phyloP scores from a whole-genome alignment of 2,797 vertebrate genomes.

The Gallinago stenura region DNA sequence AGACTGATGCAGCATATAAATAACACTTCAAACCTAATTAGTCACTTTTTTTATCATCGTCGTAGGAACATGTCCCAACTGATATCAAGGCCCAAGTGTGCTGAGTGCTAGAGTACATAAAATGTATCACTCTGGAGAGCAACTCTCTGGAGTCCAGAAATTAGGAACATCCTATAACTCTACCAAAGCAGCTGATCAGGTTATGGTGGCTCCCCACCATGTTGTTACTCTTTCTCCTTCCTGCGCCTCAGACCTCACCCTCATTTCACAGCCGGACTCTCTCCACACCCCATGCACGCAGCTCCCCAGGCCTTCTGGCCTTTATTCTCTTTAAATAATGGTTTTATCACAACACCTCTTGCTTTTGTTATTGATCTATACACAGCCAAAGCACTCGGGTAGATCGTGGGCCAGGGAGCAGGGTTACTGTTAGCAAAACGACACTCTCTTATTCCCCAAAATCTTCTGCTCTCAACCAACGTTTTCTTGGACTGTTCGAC shows the following conservation, averaged over 20 bases:
- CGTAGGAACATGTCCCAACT: background rate
- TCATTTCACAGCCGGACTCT: accelerated
- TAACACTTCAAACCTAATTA: background rate
- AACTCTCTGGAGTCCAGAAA: background rate
- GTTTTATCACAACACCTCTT: background rate
- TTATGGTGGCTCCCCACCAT: accelerated
- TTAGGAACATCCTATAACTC: accelerated
- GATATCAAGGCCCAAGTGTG: accelerated
- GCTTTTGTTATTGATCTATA: accelerated
- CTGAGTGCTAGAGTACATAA: accelerated
- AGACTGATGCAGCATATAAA: background rate
- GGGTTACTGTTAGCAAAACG: background rate
- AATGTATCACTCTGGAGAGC: background rate
- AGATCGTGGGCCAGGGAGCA: background rate
- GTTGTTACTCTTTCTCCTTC: background rate
- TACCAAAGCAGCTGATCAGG: accelerated
- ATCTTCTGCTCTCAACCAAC: accelerated
- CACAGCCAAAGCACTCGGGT: background rate
- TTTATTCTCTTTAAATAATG: background rate
- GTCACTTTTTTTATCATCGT: background rate
- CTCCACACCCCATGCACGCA: accelerated
- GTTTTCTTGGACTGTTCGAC: accelerated
- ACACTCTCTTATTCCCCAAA: too few species aligned
- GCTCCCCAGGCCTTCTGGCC: accelerated
- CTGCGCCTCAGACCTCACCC: accelerated